phyloP scores from a whole-genome alignment of 2,113 vertebrate species.

The Tachycineta bicolor region DNA sequence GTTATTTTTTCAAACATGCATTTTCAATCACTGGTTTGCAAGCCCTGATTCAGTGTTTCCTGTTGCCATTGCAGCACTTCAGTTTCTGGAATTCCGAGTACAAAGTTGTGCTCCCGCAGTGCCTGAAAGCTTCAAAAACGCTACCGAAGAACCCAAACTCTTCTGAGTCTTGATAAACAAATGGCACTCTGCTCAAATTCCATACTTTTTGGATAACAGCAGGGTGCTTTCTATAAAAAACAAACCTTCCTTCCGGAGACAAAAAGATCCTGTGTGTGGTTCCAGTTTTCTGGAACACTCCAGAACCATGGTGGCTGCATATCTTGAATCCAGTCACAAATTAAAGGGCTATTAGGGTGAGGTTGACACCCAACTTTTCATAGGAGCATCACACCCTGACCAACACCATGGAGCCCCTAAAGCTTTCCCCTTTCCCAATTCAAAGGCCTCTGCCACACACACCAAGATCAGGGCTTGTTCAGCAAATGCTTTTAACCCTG shows the following conservation, averaged over 20 bases:
- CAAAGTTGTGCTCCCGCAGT: background rate
- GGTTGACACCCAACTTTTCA: background rate
- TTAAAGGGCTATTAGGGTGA: rapidly evolving
- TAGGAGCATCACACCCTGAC: background rate
- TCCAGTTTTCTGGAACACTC: background rate
- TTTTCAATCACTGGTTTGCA: background rate
- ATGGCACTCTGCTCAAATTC: background rate
- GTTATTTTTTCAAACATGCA: background rate
- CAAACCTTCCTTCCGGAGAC: background rate
- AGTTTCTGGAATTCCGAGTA: background rate
- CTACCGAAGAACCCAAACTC: background rate
- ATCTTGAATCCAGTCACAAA: background rate
- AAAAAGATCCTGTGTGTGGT: background rate
- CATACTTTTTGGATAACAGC: background rate
- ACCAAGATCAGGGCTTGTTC: background rate
- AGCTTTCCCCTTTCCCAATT: background rate
- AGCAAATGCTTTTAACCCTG: background rate
- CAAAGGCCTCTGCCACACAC: background rate
- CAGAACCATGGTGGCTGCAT: background rate
- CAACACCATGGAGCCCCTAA: background rate
- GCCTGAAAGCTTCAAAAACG: background rate
- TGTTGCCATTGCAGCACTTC: background rate
- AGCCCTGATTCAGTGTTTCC: background rate
- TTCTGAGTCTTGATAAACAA: background rate
- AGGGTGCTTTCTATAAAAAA: background rate